phyloP scores from a whole-genome alignment of 2,888 invertebrate species.

The Xanthia togata region DNA sequence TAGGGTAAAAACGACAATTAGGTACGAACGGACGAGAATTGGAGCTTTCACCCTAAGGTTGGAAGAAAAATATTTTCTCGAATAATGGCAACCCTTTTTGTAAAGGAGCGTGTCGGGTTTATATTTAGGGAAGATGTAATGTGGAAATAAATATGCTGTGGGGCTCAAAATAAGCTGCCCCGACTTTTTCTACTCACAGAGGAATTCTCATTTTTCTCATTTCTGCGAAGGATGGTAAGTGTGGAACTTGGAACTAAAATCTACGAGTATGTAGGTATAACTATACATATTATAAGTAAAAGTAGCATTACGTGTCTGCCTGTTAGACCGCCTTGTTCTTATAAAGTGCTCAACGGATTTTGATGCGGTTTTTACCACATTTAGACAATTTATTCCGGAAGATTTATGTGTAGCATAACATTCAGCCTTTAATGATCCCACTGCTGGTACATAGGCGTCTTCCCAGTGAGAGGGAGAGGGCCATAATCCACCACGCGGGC shows the following conservation, averaged over 20 bases:
- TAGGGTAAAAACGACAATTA: conserved; percentile 71
- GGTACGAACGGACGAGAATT: conserved; percentile 58
- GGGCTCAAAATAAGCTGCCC: conserved; percentile 13
- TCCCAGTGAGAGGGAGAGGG: no score
- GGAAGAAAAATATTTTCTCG: conserved; percentile 67
- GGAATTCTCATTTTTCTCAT: neutral
- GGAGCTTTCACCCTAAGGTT: conserved; percentile 55
- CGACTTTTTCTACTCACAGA: neutral
- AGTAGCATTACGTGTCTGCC: no score
- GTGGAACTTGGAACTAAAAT: neutral
- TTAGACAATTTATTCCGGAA: no score
- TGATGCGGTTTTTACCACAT: no score
- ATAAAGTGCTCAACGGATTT: no score
- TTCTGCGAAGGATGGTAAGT: neutral
- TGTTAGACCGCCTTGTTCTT: no score
- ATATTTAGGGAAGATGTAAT: conserved; percentile 54
- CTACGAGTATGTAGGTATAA: no score
- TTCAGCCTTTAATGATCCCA: no score
- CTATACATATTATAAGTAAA: neutral
- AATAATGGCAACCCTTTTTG: conserved; percentile 65
- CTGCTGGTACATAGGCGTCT: no score
- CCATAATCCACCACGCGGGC: no score
- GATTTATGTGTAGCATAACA: no score
- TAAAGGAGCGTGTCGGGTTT: conserved; percentile 48
- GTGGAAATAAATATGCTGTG: conserved; percentile 52